Percentiles rank a stretch among this genome's conserved stretches.
These are phyloP conservation scores for Agrilus cyanescens DNA, from an alignment of 2,888 invertebrate genomes.

Conservation along the genomic window DNA sequence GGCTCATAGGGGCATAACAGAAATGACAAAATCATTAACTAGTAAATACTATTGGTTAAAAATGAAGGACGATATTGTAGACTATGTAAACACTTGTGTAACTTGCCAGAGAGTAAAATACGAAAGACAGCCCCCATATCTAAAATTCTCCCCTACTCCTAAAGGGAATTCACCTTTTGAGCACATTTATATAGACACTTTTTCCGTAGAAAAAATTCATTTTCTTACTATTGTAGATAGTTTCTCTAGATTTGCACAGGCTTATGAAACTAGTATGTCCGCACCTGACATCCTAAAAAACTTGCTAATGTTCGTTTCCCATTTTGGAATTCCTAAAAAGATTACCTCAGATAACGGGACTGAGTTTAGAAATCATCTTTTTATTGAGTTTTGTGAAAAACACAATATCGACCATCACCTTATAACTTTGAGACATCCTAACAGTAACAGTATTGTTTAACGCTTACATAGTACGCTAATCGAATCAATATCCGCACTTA, in stretches of 20 bases:
- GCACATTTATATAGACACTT: conserved; percentile 9
- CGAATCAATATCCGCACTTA: not conserved
- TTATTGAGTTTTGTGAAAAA: conserved; percentile 1
- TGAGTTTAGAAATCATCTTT: conserved; percentile 4
- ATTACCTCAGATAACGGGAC: conserved; percentile 15
- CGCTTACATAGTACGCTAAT: conserved; percentile 1
- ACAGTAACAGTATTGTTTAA: conserved; percentile 2
- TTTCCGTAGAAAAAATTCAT: conserved; percentile 6
- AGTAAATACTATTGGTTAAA: conserved; percentile 1
- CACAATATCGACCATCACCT: not conserved
- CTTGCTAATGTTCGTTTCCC: conserved; percentile 13
- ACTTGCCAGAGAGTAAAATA: conserved; percentile 2
- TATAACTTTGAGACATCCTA: conserved; percentile 1
- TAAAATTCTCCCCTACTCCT: not conserved
- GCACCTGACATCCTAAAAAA: conserved; percentile 12
- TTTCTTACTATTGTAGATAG: conserved; percentile 16
- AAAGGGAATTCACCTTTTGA: conserved; percentile 11
- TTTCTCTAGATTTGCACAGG: conserved; percentile 16
- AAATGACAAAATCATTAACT: conserved; percentile 3
- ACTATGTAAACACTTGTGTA: conserved; percentile 1
- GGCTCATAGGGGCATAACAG: conserved; percentile 6
- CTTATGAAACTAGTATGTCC: conserved; percentile 7
- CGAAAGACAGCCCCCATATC: not conserved
- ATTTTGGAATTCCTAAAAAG: conserved; percentile 11
- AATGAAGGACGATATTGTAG: not conserved